Base-by-base conservation (phyloP, 2,888 invertebrate genomes). In the Zootermopsis nevadensis region DNA sequence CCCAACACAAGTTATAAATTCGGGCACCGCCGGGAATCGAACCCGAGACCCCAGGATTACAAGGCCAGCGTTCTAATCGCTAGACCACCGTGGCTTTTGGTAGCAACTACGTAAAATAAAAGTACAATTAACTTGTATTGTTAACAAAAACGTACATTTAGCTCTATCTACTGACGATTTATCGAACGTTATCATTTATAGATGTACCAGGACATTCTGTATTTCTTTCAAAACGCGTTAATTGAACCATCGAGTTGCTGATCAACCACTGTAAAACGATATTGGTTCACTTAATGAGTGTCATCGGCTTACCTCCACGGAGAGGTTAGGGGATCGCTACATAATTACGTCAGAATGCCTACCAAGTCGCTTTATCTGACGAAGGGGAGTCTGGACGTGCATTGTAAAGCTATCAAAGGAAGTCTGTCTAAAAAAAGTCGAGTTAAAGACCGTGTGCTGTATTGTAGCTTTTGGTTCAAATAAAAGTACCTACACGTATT, bases 351-450 rank as follows among this genome's bases (percentile, higher is more conserved):
- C 15, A 69, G 33, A 31, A n/a, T n/a, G n/a, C n/a, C n/a, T n/a
- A 69, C 15, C 33, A 15, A 31, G 22, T 33, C 69, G 60, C 60
- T 69, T 33, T 69, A 33, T 33, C 10, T 69, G 33, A 69, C 69
- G 31, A 69, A 22, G 69, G 69, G 53, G 12, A n/a, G n/a, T 24
- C 42, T 38, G n/a, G 24, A 42, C 42, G 19, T 53, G 53, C 77
- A 77, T 77, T 77, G 77, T 77, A n/a, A 53, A 77, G 48, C 53
- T 77, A 53, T 77, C 77, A 77, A 53, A 77, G 53, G 77, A 77
- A 77, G 22, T 15, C 15, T 76, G 42, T 48, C 38, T 38, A 27
- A 66, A 66, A 66, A 27, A 66, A n/a, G 30, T 6, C 15, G 10
- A 48, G 60, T 27, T 27, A n/a, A 60, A 60, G 2, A 22, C 22